Percentiles rank a stretch among this genome's conserved stretches.
Evolutionary conservation across 2,797 vertebrate genomes (phyloP).

Genomic region (Gephyroberyx darwinii): DNA sequence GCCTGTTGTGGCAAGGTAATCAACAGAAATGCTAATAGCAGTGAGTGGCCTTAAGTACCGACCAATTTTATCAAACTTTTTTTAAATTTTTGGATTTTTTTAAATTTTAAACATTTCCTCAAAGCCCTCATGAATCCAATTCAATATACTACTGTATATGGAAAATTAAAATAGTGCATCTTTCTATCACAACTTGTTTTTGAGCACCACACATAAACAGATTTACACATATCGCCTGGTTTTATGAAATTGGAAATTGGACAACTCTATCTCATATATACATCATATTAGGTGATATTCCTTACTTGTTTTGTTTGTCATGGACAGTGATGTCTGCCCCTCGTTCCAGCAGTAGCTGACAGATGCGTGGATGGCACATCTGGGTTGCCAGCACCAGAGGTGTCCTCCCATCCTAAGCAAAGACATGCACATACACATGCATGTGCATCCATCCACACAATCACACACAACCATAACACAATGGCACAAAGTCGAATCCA

Average conservation of each 20-base stretch:
- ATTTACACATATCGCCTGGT: not conserved
- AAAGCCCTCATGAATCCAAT: too few species aligned
- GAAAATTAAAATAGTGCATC: too few species aligned
- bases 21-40: too few species aligned
- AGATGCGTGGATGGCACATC: conserved; percentile 93
- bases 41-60: too few species aligned
- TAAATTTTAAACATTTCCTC: too few species aligned
- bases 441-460: conserved; percentile 1
- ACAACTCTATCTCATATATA: not conserved
- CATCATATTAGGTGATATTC: not conserved
- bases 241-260: not conserved
- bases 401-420: conserved; percentile 90
- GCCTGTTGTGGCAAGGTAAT: too few species aligned
- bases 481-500: not conserved
- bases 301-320: conserved; percentile 96
- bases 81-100: too few species aligned
- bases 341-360: conserved; percentile 91
- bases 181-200: too few species aligned
- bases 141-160: too few species aligned
- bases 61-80: too few species aligned
- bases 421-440: conserved; percentile 21
- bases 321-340: conserved; percentile 88
- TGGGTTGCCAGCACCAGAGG: conserved; percentile 95
- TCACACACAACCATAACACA: not conserved
- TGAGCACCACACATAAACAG: not conserved